Evolutionary conservation across 2,888 invertebrate genomes (phyloP).

Genomic region (Cryptocephalus moraei): DNA sequence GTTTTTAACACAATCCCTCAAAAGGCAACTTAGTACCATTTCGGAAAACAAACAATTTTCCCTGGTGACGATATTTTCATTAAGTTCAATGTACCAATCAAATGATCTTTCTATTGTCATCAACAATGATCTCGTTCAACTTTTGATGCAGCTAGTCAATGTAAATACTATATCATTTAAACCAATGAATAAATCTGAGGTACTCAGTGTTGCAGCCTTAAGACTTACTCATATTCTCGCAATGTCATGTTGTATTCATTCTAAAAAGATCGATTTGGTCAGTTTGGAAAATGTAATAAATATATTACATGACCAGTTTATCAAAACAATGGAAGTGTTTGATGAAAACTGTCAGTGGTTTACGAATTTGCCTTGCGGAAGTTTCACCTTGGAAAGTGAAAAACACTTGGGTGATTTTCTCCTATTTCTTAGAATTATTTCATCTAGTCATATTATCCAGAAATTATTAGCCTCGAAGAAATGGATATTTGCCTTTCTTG

Average conservation of each 20-base stretch:
- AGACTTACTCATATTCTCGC: slow-evolving; percentile 46
- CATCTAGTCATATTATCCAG: slow-evolving; percentile 39
- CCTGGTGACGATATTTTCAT: slow-evolving; percentile 43
- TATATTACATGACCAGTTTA: slow-evolving; percentile 42
- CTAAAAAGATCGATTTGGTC: slow-evolving; percentile 38
- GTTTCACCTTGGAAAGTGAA: slow-evolving; percentile 26
- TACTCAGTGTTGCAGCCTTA: slow-evolving; percentile 40
- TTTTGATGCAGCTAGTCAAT: slow-evolving; percentile 34
- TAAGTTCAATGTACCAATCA: slow-evolving; percentile 43
- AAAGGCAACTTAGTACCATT: slow-evolving; percentile 22
- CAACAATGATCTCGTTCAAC: slow-evolving; percentile 42
- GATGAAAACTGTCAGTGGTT: slow-evolving; percentile 18
- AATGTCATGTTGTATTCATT: slow-evolving; percentile 44
- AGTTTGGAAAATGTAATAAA: slow-evolving; percentile 44
- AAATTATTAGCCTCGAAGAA: slow-evolving; percentile 38
- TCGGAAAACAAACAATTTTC: slow-evolving; percentile 36
- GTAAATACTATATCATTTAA: slow-evolving; percentile 10
- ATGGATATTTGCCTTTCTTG: slow-evolving; percentile 43
- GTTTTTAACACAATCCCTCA: slow-evolving; percentile 39
- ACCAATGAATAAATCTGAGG: slow-evolving; percentile 25
- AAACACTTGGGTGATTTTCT: slow-evolving; percentile 44
- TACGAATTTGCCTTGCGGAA: slow-evolving; percentile 8
- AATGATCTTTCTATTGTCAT: slow-evolving; percentile 48
- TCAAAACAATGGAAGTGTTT: slow-evolving; percentile 21
- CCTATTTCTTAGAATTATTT: slow-evolving; percentile 45